A percentile compares a stretch with the other conserved stretches of the same genome.
Evolutionary conservation across 2,113 vertebrate genomes (phyloP).

Genomic region (Oxyura jamaicensis): DNA sequence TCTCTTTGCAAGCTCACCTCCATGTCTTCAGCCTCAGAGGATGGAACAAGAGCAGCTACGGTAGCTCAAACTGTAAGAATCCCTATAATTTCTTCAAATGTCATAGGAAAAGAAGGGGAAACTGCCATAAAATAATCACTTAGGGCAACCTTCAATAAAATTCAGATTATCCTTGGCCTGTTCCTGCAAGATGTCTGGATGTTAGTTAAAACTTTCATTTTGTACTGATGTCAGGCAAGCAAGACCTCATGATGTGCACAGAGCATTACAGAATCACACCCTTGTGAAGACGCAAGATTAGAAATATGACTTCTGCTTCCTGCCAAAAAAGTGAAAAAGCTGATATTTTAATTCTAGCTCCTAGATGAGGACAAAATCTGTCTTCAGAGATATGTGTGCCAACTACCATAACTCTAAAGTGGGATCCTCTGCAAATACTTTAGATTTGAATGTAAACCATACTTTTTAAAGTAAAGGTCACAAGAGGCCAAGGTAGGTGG

Average conservation of each 20-base stretch:
- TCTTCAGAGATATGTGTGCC: neutral
- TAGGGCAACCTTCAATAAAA: neutral
- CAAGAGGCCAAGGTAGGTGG: neutral
- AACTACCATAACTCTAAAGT: neutral
- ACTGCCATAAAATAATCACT: neutral
- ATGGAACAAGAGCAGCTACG: neutral
- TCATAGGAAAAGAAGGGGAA: neutral
- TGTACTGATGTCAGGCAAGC: neutral
- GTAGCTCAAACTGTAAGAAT: neutral
- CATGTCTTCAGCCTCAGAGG: neutral
- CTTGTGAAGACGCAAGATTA: neutral
- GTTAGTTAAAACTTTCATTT: neutral
- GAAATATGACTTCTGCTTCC: neutral
- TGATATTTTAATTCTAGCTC: neutral
- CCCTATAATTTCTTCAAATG: neutral
- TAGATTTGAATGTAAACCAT: neutral
- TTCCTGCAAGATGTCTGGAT: neutral
- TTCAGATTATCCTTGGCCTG: neutral
- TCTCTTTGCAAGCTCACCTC: neutral
- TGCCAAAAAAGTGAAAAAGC: neutral
- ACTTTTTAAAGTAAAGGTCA: neutral
- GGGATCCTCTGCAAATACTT: neutral
- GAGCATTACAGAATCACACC: neutral
- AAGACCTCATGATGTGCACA: neutral
- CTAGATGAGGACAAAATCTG: constrained; percentile 4